These are phyloP conservation scores for Sclerodermus sp. DNA, from an alignment of 2,888 invertebrate genomes.

Conservation along the genomic window DNA sequence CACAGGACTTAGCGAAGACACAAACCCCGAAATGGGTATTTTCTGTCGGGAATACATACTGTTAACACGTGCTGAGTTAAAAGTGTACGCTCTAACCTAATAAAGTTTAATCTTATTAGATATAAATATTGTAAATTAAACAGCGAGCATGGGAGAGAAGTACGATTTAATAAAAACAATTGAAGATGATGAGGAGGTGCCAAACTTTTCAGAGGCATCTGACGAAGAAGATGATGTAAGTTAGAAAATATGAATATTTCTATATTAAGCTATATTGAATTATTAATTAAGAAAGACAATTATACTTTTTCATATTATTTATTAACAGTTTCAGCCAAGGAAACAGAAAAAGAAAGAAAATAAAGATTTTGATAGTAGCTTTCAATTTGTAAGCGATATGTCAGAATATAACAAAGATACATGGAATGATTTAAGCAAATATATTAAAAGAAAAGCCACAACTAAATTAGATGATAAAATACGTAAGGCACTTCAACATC, in stretches of 20 bases:
- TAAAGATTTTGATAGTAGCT: conserved; percentile 78
- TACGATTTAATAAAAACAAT: conserved; percentile 80
- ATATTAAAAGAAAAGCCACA: conserved; percentile 77
- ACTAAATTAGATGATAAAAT: conserved; percentile 86
- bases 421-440: conserved; percentile 79
- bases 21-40: too few species aligned
- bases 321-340: conserved; percentile 76
- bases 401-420: conserved; percentile 81
- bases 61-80: too few species aligned
- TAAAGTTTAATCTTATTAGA: too few species aligned
- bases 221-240: conserved; percentile 79
- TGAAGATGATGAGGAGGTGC: conserved; percentile 78
- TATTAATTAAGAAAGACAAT: conserved; percentile 8
- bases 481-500: conserved; percentile 60
- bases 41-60: too few species aligned
- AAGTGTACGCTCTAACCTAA: too few species aligned
- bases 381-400: conserved; percentile 76
- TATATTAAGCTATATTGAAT: conserved; percentile 1
- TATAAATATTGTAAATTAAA: too few species aligned
- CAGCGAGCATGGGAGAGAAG: conserved; percentile 27
- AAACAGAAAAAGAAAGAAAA: conserved; percentile 72
- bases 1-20: too few species aligned
- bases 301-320: conserved; percentile 4
- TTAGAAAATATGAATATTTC: conserved; percentile 5
- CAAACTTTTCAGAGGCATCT: conserved; percentile 78